A percentile compares a stretch with the other conserved stretches of the same genome.
These are phyloP conservation scores for Bursaphelenchus okinawaensis DNA, from an alignment of 2,888 invertebrate species.

Conservation along the genomic window DNA sequence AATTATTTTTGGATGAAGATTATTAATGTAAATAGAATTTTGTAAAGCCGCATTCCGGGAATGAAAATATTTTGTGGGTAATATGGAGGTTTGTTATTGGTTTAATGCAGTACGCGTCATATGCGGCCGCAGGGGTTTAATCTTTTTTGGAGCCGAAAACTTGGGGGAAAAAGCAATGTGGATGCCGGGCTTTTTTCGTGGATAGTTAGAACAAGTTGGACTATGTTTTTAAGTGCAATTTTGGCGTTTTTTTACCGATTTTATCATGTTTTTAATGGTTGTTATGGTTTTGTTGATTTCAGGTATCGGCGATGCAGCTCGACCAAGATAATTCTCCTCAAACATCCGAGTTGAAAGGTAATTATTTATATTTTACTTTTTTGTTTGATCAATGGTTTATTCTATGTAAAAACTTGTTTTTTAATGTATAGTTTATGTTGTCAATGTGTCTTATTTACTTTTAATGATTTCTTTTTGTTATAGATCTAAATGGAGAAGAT, in stretches of 20 bases:
- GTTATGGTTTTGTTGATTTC: too few species aligned
- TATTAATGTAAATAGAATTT: too few species aligned
- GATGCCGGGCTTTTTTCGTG: background rate
- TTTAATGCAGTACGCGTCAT: background rate
- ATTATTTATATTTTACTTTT: background rate
- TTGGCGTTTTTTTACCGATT: background rate
- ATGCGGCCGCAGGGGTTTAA: background rate
- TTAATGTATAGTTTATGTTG: too few species aligned
- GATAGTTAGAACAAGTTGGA: background rate
- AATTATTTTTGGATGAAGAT: too few species aligned
- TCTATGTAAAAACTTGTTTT: too few species aligned
- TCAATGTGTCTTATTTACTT: too few species aligned
- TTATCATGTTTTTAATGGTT: background rate
- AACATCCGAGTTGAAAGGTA: background rate
- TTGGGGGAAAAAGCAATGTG: background rate
- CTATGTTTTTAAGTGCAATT: background rate
- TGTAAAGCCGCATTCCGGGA: too few species aligned
- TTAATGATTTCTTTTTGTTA: background rate
- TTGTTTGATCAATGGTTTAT: too few species aligned
- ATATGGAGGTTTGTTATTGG: too few species aligned
- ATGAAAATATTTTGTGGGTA: too few species aligned
- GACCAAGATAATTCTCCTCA: background rate
- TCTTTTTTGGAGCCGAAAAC: background rate
- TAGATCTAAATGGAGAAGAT: background rate
- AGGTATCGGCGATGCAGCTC: background rate